phyloP scores from a whole-genome alignment of 2,888 invertebrate genomes.

The Oscheius myriophilus region DNA sequence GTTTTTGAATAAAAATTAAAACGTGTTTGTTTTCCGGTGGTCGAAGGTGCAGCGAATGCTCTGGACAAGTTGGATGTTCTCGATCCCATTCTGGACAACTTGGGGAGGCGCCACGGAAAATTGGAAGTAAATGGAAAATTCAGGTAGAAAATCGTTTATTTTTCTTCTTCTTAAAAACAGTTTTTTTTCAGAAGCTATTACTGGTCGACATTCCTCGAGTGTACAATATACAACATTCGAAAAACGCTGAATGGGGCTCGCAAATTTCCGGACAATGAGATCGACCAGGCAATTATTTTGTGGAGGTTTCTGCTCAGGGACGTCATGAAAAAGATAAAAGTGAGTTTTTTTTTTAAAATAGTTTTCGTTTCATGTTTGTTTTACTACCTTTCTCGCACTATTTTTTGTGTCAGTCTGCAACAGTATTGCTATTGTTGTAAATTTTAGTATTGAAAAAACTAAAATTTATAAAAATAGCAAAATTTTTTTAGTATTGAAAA shows the following conservation, averaged over 20 bases:
- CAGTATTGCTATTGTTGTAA: no score
- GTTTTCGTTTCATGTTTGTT: background rate
- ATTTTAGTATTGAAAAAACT: no score
- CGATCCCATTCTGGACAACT: slow-evolving; percentile 61
- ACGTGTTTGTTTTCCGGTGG: slow-evolving; percentile 43
- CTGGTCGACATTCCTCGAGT: slow-evolving; percentile 64
- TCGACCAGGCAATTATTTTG: slow-evolving; percentile 57
- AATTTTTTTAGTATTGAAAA: no score
- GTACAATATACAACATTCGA: slow-evolving; percentile 58
- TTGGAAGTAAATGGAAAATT: slow-evolving; percentile 58
- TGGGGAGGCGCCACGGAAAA: slow-evolving; percentile 64
- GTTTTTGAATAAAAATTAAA: background rate
- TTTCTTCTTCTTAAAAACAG: slow-evolving; percentile 7
- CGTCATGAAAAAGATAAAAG: slow-evolving; percentile 64
- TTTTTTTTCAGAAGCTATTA: slow-evolving; percentile 57
- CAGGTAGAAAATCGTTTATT: no score
- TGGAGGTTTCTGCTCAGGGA: slow-evolving; percentile 60
- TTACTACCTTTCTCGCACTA: background rate
- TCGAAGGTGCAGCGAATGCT: slow-evolving; percentile 57
- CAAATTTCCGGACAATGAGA: slow-evolving; percentile 48
- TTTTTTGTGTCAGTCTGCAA: no score
- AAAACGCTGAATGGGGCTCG: slow-evolving; percentile 37
- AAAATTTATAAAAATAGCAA: no score
- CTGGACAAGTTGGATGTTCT: slow-evolving; percentile 55
- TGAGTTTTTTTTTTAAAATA: slow-evolving; percentile 14